Conservation (phyloP, 2,888 invertebrate species). For the Endotricha flammealis region DNA sequence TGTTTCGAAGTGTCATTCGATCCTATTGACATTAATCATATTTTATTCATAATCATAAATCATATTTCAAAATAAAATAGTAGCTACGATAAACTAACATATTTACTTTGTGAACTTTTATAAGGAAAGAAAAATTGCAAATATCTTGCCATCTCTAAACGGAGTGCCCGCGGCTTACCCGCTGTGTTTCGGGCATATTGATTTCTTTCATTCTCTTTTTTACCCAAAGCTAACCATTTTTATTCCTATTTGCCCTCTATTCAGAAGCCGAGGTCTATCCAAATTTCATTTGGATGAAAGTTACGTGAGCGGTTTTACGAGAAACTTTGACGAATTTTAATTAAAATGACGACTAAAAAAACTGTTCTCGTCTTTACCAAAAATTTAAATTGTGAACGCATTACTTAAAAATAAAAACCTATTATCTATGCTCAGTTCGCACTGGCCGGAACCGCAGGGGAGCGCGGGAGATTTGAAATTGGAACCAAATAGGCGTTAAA, state of each 20-base stretch:
- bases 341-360: conserved; percentile 33
- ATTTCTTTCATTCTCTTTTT: conserved; percentile 64
- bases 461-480: conserved; percentile 78
- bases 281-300: conserved; percentile 62
- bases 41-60: too few relatives aligned
- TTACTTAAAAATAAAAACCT: conserved; percentile 56
- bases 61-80: too few relatives aligned
- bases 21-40: too few relatives aligned
- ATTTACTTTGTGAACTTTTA: too few relatives aligned
- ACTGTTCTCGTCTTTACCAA: conserved; percentile 21
- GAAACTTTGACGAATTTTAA: conserved; percentile 46
- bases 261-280: conserved; percentile 45
- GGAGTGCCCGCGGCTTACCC: conserved; percentile 29
- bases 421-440: conserved; percentile 67
- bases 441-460: conserved; percentile 69
- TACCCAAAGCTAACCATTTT: conserved; percentile 48
- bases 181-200: conserved; percentile 50
- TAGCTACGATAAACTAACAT: too few relatives aligned
- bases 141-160: conserved; percentile 12
- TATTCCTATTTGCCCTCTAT: conserved; percentile 53
- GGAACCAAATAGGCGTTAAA: conserved; percentile 84
- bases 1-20: too few relatives aligned
- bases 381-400: conserved; percentile 6
- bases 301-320: conserved; percentile 42
- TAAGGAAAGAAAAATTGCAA: conserved; percentile 2